Base-by-base conservation (phyloP, 2,797 vertebrate genomes). In the Sebastes jordani region DNA sequence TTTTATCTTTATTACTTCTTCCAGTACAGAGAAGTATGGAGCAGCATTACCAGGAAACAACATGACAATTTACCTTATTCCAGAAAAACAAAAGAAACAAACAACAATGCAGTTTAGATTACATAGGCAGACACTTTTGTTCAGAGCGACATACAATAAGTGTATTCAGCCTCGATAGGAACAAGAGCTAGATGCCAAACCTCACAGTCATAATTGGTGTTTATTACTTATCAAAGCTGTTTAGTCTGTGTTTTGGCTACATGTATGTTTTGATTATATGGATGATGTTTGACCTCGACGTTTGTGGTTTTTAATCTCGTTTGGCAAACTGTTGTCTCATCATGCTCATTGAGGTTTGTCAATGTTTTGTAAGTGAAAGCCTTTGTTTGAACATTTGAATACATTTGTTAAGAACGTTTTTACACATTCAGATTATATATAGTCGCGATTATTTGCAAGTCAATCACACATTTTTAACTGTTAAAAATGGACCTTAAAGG, bases 1-100 rank as follows among this genome's bases (percentile, higher is more conserved):
- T 77, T 88, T 93, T 91, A 92, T 91, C 92, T 90, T 89, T 84
- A 91, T 90, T 81, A 88, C 79, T 91, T 78, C 83, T 87, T 77
- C 38, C 59, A 83, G 20, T 74, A 72, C 67, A 60, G 63, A 80
- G 59, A 73, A 34, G 29, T 54, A 78, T 55, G 29, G 58, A 82
- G 67, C 59, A 42, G 55, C 42, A 75, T 66, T 67, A 59, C 6
- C n/a, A 58, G 46, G 52, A 65, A 65, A 69, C 66, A 65, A 9
- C 58, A 74, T 13, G 1, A 32, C 16, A 61, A 54, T 18, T 3
- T 55, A 67, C 18, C 81, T 59, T 85, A 74, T 71, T 69, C 10
- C 11, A 38, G 27, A 80, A 49, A 76, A 73, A 81, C 36, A 86
- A 86, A 73, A 73, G 56, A n/a, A 60, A 52, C 22, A 62, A 62